These are phyloP conservation scores for Sinonovacula constricta DNA, from an alignment of 1,140 invertebrate species.

Conservation along the genomic window DNA sequence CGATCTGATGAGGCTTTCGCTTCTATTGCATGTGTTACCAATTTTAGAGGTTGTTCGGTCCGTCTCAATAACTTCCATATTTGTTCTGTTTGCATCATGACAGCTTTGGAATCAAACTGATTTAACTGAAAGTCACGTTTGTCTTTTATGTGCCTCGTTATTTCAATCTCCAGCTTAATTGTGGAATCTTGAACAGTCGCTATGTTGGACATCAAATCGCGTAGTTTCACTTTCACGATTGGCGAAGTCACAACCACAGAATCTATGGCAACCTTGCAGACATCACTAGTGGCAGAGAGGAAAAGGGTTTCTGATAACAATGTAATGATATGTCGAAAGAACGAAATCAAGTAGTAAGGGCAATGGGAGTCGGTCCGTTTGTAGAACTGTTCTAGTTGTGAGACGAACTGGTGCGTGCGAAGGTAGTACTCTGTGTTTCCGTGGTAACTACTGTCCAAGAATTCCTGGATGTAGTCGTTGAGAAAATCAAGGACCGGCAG, in stretches of 20 bases:
- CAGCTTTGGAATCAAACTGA: constrained; percentile 33
- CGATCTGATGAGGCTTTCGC: constrained; percentile 26
- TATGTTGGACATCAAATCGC: constrained; percentile 26
- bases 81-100: constrained; percentile 43
- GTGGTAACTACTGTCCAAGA: constrained; percentile 39
- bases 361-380: constrained; percentile 22
- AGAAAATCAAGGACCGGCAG: constrained; percentile 47
- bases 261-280: constrained; percentile 42
- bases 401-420: constrained; percentile 42
- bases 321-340: constrained; percentile 40
- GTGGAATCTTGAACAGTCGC: constrained; percentile 28
- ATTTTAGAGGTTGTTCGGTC: constrained; percentile 19
- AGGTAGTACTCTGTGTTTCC: constrained; percentile 43
- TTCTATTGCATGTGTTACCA: constrained; percentile 37
- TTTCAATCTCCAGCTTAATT: constrained; percentile 34
- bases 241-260: constrained; percentile 40
- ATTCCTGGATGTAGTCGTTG: constrained; percentile 42
- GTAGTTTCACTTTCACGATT: constrained; percentile 32
- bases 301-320: constrained; percentile 47
- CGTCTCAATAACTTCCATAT: constrained; percentile 39
- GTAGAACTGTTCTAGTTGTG: constrained; percentile 35
- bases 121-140: constrained; percentile 15
- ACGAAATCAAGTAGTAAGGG: constrained; percentile 39
- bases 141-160: constrained; percentile 23
- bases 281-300: constrained; percentile 34